These are phyloP conservation scores for Nezara viridula DNA, from an alignment of 2,888 invertebrate genomes.

Conservation along the genomic window DNA sequence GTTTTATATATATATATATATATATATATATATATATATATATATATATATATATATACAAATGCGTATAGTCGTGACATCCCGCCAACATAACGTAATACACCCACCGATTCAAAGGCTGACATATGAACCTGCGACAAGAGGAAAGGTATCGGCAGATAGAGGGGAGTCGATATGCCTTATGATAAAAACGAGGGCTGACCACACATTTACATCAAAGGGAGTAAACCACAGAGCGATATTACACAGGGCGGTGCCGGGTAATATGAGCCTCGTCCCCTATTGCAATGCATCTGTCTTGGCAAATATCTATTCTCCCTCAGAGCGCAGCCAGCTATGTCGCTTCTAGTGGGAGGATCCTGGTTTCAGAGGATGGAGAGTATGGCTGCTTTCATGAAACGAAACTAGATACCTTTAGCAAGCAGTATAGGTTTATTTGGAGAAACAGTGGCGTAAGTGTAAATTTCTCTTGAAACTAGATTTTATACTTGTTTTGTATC, in stretches of 20 bases:
- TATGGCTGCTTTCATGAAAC: not conserved
- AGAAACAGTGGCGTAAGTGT: too few relatives aligned
- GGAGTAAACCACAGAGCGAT: not conserved
- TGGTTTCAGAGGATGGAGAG: not conserved
- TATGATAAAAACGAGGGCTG: conserved; percentile 22
- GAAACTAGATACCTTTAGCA: too few relatives aligned
- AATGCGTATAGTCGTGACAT: not conserved
- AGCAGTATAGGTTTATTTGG: too few relatives aligned
- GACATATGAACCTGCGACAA: not conserved
- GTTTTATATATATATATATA: too few relatives aligned
- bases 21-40: too few relatives aligned
- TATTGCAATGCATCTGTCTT: not conserved
- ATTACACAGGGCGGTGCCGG: not conserved
- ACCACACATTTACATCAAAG: conserved; percentile 50
- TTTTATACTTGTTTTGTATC: too few relatives aligned
- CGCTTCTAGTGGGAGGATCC: not conserved
- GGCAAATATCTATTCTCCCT: not conserved
- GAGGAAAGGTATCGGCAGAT: not conserved
- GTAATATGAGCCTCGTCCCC: not conserved
- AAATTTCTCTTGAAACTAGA: too few relatives aligned
- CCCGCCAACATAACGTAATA: not conserved
- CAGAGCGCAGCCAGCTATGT: not conserved
- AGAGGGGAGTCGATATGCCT: not conserved
- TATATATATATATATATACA: not conserved
- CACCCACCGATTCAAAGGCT: not conserved